Base-by-base conservation (phyloP, 2,888 invertebrate genomes). In the Agonum fuliginosum region DNA sequence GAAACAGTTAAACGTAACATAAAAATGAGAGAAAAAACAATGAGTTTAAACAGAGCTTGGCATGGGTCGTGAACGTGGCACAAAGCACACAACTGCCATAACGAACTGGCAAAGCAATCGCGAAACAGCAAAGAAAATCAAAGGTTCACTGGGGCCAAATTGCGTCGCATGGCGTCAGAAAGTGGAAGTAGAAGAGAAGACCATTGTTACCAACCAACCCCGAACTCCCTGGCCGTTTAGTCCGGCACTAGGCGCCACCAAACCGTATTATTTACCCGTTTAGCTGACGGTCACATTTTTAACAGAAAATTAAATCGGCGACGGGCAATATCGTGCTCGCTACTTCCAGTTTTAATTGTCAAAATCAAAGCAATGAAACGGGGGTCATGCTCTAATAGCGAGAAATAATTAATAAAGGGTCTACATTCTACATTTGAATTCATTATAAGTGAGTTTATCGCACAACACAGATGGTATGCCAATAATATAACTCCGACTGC, bases 261-360 rank as follows among this genome's bases (percentile, higher is more conserved):
- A 62, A 83, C 83, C 82, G 83, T 83, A 84, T 85, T 83, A 84
- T 84, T 85, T 84, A 83, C 84, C 84, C 83, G 84, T 84, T 84
- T 84, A 75, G 84, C 83, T 84, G 83, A 84, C 84, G 84, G 83
- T 83, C 83, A 82, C 83, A 82, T 82, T 83, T 83, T 84, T 67
- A 75, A 48, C 67, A 75, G 48, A 75, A 75, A 75, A 75, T 75
- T 75, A 75, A 75, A 75, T 75, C 67, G 70, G 12, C n/a, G 27
- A n/a, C 24, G 46, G 46, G 46, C 70, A 67, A 37, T 41, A 67
- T 41, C 48, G n/a, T 48, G 70, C 24, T 22, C 70, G 43, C 70
- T 46, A 70, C 48, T 62, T 27, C 46, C 14, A 43, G 67, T 67
- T 75, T 75, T 75, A 75, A 75, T 75, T 75, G 75, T 75, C 75